phyloP scores from a whole-genome alignment of 2,888 invertebrate species.

The Lasius fuliginosus region DNA sequence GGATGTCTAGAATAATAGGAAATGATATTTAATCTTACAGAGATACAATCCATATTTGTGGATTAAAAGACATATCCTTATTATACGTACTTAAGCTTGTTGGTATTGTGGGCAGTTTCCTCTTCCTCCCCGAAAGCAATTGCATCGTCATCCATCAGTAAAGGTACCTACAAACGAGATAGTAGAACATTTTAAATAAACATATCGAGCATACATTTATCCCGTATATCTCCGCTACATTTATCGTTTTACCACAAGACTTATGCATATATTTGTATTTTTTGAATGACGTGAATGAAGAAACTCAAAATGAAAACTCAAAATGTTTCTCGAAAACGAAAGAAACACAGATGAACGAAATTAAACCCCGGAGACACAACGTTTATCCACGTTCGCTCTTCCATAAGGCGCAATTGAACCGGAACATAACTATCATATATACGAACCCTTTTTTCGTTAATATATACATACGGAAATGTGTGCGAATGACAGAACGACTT shows the following conservation, averaged over 20 bases:
- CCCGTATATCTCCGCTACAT: neutral
- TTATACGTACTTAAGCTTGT: conserved; percentile 84
- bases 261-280: conserved; percentile 4
- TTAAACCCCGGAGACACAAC: neutral
- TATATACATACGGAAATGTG: conserved; percentile 68
- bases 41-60: neutral
- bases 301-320: neutral
- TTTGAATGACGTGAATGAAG: neutral
- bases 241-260: neutral
- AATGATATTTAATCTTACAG: conserved; percentile 38
- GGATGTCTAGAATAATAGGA: conserved; percentile 92
- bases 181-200: conserved; percentile 28
- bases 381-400: neutral
- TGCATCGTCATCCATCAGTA: conserved; percentile 94
- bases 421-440: neutral
- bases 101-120: conserved; percentile 86
- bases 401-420: neutral
- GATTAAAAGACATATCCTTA: neutral
- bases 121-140: conserved; percentile 96
- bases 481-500: conserved; percentile 60
- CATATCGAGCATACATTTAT: neutral
- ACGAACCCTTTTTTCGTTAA: conserved; percentile 21
- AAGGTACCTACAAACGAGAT: conserved; percentile 90
- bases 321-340: neutral
- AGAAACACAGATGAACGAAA: neutral